Base-by-base conservation (phyloP, 2,888 invertebrate species). In the Euplexia lucipara region DNA sequence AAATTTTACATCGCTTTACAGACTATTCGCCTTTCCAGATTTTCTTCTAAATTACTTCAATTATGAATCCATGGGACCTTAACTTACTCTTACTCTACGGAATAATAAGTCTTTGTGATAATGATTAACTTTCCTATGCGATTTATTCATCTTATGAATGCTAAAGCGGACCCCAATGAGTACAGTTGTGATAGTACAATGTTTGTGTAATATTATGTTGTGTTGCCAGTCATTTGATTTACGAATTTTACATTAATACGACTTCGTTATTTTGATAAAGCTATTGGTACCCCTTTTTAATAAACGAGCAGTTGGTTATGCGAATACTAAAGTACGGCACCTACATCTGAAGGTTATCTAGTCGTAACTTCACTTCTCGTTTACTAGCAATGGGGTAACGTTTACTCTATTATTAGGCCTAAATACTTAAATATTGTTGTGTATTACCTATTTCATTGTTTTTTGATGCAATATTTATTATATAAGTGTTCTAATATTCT, bases 21-120 rank as follows among this genome's bases (percentile, higher is more conserved):
- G 60, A 67, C 60, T 45, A 67, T 54, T 78, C 42, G 75, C 53
- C 68, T 72, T 74, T 60, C 59, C 66, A 65, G 52, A 64, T 75
- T 67, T 76, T 48, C 73, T 66, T 79, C 49, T 68, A 70, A 73
- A 73, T 79, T 67, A 73, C 78, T 79, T 79, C 73, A 66, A 63
- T 70, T 75, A 79, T 78, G 79, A 81, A 81, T 81, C 81, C 61
- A 72, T 61, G 82, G 79, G 79, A 81, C 79, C 82, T 62, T 78
- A 72, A 76, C 75, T 70, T 72, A 63, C 56, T 75, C 74, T 75
- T 57, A 62, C 51, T 81, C 51, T 78, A 62, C 34, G 60, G 60
- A 79, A 79, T 66, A 53, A 47, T 76, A 70, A 79, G 66, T 77
- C 48, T 79, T 77, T 76, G 67, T 79, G 80, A 79, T 79, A 79